Evolutionary conservation across 30 jellyfish, hydroid and myxozoan genomes (phyloP).

Genomic region (Hydractinia symbiolongicarpus): DNA sequence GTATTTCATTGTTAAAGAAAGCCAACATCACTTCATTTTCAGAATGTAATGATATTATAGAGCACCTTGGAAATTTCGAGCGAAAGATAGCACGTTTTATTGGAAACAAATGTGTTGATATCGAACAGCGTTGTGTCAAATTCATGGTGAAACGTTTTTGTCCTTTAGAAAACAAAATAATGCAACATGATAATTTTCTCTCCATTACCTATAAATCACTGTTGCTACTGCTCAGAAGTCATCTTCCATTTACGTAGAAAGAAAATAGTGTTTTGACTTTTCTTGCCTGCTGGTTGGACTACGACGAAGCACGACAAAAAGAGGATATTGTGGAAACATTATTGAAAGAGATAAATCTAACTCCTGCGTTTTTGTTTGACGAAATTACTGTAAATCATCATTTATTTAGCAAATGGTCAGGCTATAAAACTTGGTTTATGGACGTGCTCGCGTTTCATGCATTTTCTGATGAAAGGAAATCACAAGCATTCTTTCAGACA

Average conservation of each 20-base stretch:
- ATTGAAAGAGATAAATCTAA: constrained; percentile 2
- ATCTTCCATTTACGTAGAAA: background rate
- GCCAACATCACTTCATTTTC: background rate
- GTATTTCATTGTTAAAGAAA: background rate
- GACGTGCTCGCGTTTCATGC: constrained; percentile 10
- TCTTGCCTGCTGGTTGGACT: background rate
- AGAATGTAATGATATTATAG: constrained; percentile 8
- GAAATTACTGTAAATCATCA: constrained; percentile 2
- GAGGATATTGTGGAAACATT: background rate
- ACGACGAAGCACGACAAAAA: constrained; percentile 13
- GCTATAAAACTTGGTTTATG: background rate
- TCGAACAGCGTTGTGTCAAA: background rate
- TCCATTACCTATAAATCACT: background rate
- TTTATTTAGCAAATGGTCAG: background rate
- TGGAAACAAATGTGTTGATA: background rate
- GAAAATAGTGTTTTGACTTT: background rate
- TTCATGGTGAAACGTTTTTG: background rate
- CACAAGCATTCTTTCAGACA: background rate
- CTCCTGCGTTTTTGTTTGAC: background rate
- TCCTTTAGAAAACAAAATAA: constrained; percentile 7
- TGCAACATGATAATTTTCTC: constrained; percentile 7
- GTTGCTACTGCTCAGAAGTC: background rate
- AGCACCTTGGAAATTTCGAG: background rate
- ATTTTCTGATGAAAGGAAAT: background rate
- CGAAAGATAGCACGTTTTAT: constrained; percentile 1